phyloP scores from a whole-genome alignment of 2,113 vertebrate species.

The Sakesphorus luctuosus region DNA sequence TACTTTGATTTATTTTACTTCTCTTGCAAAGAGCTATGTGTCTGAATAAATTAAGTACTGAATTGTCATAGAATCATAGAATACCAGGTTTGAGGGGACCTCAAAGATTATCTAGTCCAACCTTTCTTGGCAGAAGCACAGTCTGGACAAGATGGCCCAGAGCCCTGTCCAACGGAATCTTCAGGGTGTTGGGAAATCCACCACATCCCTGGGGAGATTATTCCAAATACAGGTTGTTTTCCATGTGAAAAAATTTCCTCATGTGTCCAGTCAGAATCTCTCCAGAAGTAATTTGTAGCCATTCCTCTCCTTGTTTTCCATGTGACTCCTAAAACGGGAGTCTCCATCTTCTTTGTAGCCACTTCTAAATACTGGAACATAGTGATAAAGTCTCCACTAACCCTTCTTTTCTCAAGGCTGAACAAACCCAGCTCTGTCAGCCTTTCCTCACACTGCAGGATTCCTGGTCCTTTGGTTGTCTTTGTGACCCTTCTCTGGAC shows the following conservation, averaged over 20 bases:
- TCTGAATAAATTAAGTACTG: not conserved
- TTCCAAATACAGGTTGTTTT: not conserved
- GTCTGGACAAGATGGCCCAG: not conserved
- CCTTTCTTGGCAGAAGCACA: not conserved
- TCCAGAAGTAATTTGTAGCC: not conserved
- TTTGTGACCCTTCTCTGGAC: not conserved
- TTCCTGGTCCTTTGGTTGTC: not conserved
- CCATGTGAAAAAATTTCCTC: not conserved
- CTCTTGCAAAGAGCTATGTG: not conserved
- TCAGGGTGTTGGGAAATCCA: not conserved
- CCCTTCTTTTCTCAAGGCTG: not conserved
- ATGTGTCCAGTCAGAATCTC: not conserved
- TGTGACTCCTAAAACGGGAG: not conserved
- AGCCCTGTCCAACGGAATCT: not conserved
- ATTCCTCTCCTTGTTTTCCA: not conserved
- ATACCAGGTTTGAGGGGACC: not conserved
- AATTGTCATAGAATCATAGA: not conserved
- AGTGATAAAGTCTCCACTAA: not conserved
- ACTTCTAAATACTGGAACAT: not conserved
- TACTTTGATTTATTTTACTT: not conserved
- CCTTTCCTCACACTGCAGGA: not conserved
- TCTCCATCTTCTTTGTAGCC: not conserved
- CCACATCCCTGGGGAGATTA: not conserved
- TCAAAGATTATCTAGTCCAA: not conserved
- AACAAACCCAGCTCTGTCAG: not conserved